These are phyloP conservation scores for Sinocyclocheilus anophthalmus DNA, from an alignment of 2,113 vertebrate species.

Conservation along the genomic window DNA sequence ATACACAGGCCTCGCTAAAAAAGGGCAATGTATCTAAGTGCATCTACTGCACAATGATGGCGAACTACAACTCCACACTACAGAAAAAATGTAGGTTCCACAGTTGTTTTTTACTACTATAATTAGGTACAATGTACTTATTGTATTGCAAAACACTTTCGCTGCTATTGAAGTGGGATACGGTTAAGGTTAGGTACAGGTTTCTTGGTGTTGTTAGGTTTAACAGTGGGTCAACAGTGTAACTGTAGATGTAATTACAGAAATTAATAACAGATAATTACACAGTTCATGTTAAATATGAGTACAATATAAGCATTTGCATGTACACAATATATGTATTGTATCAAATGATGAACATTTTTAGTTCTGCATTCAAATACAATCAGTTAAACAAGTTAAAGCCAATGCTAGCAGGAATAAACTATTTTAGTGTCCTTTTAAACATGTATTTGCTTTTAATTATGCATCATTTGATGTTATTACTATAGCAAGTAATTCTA, in stretches of 20 bases:
- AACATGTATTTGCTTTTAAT: too few species aligned
- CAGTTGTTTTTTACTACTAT: not conserved
- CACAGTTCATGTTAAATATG: not conserved
- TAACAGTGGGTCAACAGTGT: not conserved
- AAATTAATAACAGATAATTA: not conserved
- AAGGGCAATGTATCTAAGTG: not conserved
- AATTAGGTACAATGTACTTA: not conserved
- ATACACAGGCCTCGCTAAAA: not conserved
- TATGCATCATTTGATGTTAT: too few species aligned
- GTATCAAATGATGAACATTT: too few species aligned
- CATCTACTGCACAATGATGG: not conserved
- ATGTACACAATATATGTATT: not conserved
- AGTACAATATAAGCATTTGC: not conserved
- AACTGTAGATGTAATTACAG: not conserved
- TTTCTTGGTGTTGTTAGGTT: not conserved
- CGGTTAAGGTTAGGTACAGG: too few species aligned
- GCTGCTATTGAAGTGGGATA: not conserved
- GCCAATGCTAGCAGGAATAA: too few species aligned
- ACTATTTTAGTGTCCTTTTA: too few species aligned
- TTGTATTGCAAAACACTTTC: not conserved
- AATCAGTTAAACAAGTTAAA: too few species aligned
- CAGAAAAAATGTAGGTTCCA: too few species aligned
- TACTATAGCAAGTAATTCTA: not conserved
- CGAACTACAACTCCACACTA: not conserved
- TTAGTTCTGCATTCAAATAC: too few species aligned